phyloP scores from a whole-genome alignment of 2,797 vertebrate genomes.

The Scyliorhinus canicula region DNA sequence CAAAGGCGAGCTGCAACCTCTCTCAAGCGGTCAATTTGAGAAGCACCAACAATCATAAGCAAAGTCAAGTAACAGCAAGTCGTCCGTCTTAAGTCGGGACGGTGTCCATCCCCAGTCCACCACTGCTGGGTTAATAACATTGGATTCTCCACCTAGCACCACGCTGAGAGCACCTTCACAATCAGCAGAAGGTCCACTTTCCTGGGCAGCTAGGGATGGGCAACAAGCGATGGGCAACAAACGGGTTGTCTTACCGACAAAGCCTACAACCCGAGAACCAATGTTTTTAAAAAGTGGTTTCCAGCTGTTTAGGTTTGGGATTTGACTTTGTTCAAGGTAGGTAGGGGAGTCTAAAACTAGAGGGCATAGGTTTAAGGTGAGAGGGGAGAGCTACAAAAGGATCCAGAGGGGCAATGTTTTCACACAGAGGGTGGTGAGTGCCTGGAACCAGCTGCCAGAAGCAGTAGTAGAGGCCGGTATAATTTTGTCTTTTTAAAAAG shows the following conservation, averaged over 20 bases:
- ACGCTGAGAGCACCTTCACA: background rate
- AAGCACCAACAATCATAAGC: background rate
- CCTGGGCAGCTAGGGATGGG: background rate
- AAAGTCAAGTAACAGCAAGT: background rate
- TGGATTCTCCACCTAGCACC: background rate
- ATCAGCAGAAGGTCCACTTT: background rate
- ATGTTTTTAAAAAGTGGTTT: background rate
- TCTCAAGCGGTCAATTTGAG: background rate
- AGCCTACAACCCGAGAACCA: background rate
- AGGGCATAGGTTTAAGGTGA: too few relatives aligned
- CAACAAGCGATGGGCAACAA: too few relatives aligned
- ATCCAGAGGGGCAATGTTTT: too few relatives aligned
- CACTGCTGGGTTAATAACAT: background rate
- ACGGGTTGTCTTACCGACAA: background rate
- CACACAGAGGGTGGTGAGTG: too few relatives aligned
- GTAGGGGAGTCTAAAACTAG: too few relatives aligned
- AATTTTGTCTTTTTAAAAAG: too few relatives aligned
- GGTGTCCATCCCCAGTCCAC: background rate
- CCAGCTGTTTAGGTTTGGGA: background rate
- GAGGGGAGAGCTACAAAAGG: too few relatives aligned
- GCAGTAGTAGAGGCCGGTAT: too few relatives aligned
- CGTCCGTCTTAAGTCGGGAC: background rate
- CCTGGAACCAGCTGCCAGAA: too few relatives aligned
- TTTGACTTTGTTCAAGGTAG: background rate
- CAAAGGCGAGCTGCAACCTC: background rate